These are phyloP conservation scores for Melitaea athalia DNA, from an alignment of 2,888 invertebrate genomes.

Conservation along the genomic window DNA sequence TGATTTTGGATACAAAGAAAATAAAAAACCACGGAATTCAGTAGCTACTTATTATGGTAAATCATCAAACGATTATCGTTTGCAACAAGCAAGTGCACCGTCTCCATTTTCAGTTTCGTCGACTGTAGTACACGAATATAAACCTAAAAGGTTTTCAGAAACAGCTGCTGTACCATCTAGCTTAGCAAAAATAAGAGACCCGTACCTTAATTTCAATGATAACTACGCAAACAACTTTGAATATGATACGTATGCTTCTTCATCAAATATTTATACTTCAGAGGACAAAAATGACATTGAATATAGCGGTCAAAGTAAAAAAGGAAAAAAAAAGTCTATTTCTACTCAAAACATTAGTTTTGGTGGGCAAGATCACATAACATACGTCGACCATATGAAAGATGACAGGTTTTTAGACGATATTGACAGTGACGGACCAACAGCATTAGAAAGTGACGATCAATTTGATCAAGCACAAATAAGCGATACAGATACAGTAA, in stretches of 20 bases:
- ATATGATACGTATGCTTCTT: conserved; percentile 65
- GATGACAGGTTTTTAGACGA: conserved; percentile 49
- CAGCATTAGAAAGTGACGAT: conserved; percentile 56
- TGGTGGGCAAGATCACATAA: conserved; percentile 66
- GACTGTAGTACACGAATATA: conserved; percentile 69
- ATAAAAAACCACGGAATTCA: conserved; percentile 53
- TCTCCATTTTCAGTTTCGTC: conserved; percentile 68
- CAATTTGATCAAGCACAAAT: conserved; percentile 52
- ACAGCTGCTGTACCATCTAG: conserved; percentile 45
- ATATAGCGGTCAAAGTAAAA: conserved; percentile 50
- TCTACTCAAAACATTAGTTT: conserved; percentile 75
- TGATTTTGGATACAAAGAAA: conserved; percentile 60
- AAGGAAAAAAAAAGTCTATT: conserved; percentile 68
- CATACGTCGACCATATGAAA: conserved; percentile 64
- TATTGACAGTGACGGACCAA: conserved; percentile 49
- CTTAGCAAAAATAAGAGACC: conserved; percentile 60
- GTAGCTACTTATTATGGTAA: conserved; percentile 52
- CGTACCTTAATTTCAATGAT: conserved; percentile 60
- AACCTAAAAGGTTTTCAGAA: conserved; percentile 55
- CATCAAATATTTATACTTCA: conserved; percentile 59
- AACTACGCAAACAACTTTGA: conserved; percentile 64
- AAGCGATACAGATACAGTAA: conserved; percentile 53
- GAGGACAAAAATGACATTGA: conserved; percentile 56
- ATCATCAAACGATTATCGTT: conserved; percentile 53
- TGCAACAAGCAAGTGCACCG: conserved; percentile 55